phyloP scores from a whole-genome alignment of 1,140 invertebrate species.

The Sminthurides bifidus region DNA sequence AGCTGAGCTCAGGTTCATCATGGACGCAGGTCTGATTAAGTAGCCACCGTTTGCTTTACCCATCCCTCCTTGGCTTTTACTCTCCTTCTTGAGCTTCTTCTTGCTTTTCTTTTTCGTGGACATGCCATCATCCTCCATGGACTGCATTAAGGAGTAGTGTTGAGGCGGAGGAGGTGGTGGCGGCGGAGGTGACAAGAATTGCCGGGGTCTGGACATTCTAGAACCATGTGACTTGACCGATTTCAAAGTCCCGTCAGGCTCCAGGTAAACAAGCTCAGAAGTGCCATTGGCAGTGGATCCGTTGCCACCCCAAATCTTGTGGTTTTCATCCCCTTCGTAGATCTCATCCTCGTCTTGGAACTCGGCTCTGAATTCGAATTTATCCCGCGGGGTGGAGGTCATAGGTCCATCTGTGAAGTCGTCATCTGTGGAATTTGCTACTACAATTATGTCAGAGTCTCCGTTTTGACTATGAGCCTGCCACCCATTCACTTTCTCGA shows the following conservation, averaged over 20 bases:
- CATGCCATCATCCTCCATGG: slow-evolving; percentile 37
- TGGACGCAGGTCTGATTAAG: slow-evolving; percentile 31
- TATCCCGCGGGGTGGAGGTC: slow-evolving; percentile 38
- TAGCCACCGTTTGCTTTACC: slow-evolving; percentile 22
- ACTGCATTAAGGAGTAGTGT: slow-evolving; percentile 38
- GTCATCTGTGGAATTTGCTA: slow-evolving; percentile 31
- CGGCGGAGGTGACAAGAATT: slow-evolving; percentile 60
- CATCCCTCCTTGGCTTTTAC: slow-evolving; percentile 1
- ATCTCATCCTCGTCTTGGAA: slow-evolving; percentile 56
- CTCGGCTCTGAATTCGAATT: slow-evolving; percentile 29
- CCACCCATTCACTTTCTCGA: slow-evolving; percentile 32
- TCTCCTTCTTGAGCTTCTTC: slow-evolving; percentile 41
- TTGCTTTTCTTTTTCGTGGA: slow-evolving; percentile 37
- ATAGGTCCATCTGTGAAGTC: slow-evolving; percentile 29
- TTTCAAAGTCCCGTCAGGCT: slow-evolving; percentile 39
- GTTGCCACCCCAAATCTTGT: slow-evolving; percentile 79
- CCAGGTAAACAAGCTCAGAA: slow-evolving; percentile 32
- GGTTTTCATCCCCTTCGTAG: slow-evolving; percentile 82
- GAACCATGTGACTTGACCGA: slow-evolving; percentile 42
- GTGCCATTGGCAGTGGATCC: slow-evolving; percentile 42
- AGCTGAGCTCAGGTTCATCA: slow-evolving; percentile 31
- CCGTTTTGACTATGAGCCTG: slow-evolving; percentile 32
- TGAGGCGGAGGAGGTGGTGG: slow-evolving; percentile 63
- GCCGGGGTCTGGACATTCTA: slow-evolving; percentile 50
- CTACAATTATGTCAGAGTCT: slow-evolving; percentile 31